Percentiles rank a stretch among this genome's conserved stretches.
These are phyloP conservation scores for Microctonus aethiopoides DNA, from an alignment of 2,888 invertebrate genomes.

Conservation along the genomic window DNA sequence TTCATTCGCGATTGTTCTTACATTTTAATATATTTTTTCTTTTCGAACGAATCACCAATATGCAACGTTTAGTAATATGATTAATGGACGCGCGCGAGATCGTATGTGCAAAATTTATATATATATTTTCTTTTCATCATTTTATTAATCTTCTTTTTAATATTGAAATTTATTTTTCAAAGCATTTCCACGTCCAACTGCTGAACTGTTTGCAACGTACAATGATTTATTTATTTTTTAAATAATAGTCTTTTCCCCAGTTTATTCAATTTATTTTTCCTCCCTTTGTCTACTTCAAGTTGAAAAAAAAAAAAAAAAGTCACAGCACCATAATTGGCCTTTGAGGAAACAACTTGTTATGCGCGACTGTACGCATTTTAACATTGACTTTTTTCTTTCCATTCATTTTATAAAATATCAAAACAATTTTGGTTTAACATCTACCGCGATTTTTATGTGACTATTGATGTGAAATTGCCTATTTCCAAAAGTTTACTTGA, in stretches of 20 bases:
- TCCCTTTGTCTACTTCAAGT: not conserved
- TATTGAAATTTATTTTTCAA: not conserved
- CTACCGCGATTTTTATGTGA: not conserved
- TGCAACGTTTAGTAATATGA: constrained; percentile 26
- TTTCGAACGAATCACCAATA: constrained; percentile 9
- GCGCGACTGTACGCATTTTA: not conserved
- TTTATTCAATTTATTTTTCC: not conserved
- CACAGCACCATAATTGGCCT: not conserved
- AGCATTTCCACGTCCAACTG: not conserved
- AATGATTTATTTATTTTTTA: not conserved
- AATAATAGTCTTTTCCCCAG: not conserved
- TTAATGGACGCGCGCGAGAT: constrained; percentile 15
- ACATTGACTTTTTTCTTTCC: not conserved
- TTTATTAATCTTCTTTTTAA: not conserved
- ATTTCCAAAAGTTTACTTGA: not conserved
- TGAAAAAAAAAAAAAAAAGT: not conserved
- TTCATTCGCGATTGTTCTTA: constrained; percentile 5
- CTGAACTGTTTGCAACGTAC: not conserved
- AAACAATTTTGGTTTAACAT: not conserved
- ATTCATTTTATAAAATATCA: not conserved
- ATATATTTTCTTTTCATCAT: no score
- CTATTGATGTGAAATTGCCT: not conserved
- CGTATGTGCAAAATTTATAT: constrained; percentile 7
- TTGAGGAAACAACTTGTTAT: not conserved
- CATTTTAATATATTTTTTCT: not conserved